Conservation (phyloP, 2,888 invertebrate species). For the Globia sparganii region DNA sequence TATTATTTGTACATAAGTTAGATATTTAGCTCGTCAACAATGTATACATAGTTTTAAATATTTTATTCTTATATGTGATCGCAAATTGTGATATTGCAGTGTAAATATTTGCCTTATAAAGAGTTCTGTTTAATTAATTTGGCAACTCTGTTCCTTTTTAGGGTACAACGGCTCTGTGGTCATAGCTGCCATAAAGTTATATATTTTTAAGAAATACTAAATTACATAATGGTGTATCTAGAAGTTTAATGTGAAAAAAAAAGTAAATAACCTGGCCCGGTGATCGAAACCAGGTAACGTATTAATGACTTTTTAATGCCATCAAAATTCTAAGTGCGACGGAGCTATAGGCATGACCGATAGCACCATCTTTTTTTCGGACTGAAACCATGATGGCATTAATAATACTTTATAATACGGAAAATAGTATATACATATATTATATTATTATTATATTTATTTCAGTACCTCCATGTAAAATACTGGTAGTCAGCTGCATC, state of each 20-base stretch:
- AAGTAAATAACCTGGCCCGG: background rate
- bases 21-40: constrained; percentile 40
- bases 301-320: too few species aligned
- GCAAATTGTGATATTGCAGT: constrained; percentile 36
- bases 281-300: background rate
- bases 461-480: too few species aligned
- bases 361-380: too few species aligned
- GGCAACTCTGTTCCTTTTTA: constrained; percentile 33
- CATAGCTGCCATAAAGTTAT: background rate
- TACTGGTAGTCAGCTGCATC: too few species aligned
- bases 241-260: background rate
- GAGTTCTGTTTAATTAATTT: constrained; percentile 29
- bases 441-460: too few species aligned
- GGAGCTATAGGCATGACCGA: too few species aligned
- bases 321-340: too few species aligned
- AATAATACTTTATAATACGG: too few species aligned
- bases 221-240: too few species aligned
- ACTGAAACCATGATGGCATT: too few species aligned
- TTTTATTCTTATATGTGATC: constrained; percentile 19
- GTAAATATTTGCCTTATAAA: constrained; percentile 36
- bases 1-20: constrained; percentile 58
- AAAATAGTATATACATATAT: too few species aligned
- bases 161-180: background rate
- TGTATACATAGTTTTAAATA: constrained; percentile 46
- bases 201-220: constrained; percentile 4